Evolutionary conservation across 2,888 invertebrate species (phyloP).

Genomic region (Diabrotica balteata): DNA sequence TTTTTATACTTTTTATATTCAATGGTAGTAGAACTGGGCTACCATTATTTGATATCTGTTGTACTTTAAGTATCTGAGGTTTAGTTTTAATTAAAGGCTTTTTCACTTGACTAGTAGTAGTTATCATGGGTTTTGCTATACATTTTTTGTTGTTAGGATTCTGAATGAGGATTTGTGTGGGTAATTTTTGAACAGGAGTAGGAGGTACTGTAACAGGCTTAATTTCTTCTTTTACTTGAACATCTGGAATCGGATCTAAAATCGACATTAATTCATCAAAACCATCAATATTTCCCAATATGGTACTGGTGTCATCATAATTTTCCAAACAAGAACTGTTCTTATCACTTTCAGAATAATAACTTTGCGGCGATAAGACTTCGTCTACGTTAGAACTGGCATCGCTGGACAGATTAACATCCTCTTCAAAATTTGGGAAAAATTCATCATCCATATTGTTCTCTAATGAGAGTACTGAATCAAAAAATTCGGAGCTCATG

Average conservation of each 20-base stretch:
- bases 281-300: conserved; percentile 43
- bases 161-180: conserved; percentile 53
- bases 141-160: conserved; percentile 55
- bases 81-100: conserved; percentile 43
- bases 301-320: conserved; percentile 45
- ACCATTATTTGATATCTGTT: conserved; percentile 56
- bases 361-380: conserved; percentile 54
- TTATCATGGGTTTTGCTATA: conserved; percentile 53
- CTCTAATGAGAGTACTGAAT: conserved; percentile 71
- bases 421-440: conserved; percentile 51
- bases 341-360: conserved; percentile 74
- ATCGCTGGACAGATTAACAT: conserved; percentile 53
- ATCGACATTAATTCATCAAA: conserved; percentile 47
- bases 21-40: conserved; percentile 76
- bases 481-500: conserved; percentile 69
- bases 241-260: conserved; percentile 40
- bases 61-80: conserved; percentile 56
- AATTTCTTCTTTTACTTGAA: conserved; percentile 36
- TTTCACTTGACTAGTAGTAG: conserved; percentile 49
- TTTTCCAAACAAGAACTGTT: conserved; percentile 64
- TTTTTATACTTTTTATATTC: conserved; percentile 76
- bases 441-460: conserved; percentile 64
- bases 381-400: conserved; percentile 53
- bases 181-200: conserved; percentile 43
- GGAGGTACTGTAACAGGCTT: conserved; percentile 31